These are phyloP conservation scores for Hydrolagus colliei DNA, from an alignment of 2,797 vertebrate species.

Conservation along the genomic window DNA sequence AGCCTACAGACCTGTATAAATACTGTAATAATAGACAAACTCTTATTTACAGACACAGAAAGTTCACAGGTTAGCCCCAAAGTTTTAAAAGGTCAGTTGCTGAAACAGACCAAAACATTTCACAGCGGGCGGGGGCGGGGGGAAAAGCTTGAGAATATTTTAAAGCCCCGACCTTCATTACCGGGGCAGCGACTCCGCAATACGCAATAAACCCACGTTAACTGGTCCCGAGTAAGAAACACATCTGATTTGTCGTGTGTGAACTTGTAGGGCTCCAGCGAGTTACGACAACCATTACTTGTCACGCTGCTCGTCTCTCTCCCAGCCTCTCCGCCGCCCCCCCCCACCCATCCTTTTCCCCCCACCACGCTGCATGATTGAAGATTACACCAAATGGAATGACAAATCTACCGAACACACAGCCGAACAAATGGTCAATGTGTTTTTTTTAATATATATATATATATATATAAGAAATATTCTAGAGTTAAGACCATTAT, in stretches of 20 bases:
- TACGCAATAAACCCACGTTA: background rate
- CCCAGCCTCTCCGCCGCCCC: background rate
- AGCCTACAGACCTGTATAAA: conserved; percentile 18
- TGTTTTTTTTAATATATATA: no score
- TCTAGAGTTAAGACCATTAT: conserved; percentile 15
- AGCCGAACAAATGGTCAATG: background rate
- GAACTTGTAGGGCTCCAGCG: background rate
- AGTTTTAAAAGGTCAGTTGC: background rate
- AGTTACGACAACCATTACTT: background rate
- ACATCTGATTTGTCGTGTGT: background rate
- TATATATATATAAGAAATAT: background rate
- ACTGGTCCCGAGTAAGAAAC: background rate
- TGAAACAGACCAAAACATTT: conserved; percentile 20
- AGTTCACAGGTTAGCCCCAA: conserved; percentile 26
- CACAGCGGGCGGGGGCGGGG: background rate
- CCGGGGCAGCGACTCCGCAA: background rate
- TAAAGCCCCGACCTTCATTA: background rate
- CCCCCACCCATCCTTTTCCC: background rate
- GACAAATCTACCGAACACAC: conserved; percentile 1
- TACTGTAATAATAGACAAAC: conserved; percentile 32
- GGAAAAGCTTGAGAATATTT: conserved; percentile 1
- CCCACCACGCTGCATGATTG: background rate
- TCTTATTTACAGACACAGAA: conserved; percentile 30
- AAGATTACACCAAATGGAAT: conserved; percentile 20
- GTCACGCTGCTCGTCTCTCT: background rate